These are phyloP conservation scores for Leucophenga maculata DNA, from an alignment of 2,888 invertebrate genomes.

Conservation along the genomic window DNA sequence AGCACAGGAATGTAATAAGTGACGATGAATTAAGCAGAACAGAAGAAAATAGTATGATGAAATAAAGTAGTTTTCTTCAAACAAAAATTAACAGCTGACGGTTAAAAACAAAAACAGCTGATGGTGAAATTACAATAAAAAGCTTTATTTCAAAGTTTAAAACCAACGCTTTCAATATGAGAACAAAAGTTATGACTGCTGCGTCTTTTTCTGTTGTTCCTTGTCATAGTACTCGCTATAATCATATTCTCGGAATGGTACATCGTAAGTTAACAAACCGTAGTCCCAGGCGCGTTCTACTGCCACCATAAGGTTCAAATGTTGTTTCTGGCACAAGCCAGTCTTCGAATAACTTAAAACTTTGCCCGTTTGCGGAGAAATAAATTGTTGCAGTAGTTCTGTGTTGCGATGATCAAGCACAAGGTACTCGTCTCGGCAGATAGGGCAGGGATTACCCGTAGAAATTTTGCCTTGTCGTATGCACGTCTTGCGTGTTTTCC, in stretches of 20 bases:
- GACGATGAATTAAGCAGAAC: no score
- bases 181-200: conserved; percentile 19
- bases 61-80: neutral
- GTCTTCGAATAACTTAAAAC: conserved; percentile 80
- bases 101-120: conserved; percentile 39
- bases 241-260: conserved; percentile 87
- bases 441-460: conserved; percentile 93
- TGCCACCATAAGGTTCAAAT: conserved; percentile 83
- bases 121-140: conserved; percentile 11
- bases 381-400: conserved; percentile 88
- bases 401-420: conserved; percentile 86
- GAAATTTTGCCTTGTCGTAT: conserved; percentile 82
- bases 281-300: conserved; percentile 86
- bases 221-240: conserved; percentile 81
- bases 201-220: conserved; percentile 38
- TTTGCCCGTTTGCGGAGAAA: conserved; percentile 87
- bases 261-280: conserved; percentile 86
- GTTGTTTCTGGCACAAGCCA: conserved; percentile 86
- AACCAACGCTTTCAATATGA: neutral
- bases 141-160: neutral
- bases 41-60: neutral
- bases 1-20: no score
- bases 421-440: conserved; percentile 95
- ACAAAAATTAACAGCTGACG: conserved; percentile 25
- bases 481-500: conserved; percentile 88